Evolutionary conservation across 53 echinoderm and acorn worm genomes (phyloP), one percentile per base, ranked within the genome.

Genomic region (Luidia sarsii): DNA sequence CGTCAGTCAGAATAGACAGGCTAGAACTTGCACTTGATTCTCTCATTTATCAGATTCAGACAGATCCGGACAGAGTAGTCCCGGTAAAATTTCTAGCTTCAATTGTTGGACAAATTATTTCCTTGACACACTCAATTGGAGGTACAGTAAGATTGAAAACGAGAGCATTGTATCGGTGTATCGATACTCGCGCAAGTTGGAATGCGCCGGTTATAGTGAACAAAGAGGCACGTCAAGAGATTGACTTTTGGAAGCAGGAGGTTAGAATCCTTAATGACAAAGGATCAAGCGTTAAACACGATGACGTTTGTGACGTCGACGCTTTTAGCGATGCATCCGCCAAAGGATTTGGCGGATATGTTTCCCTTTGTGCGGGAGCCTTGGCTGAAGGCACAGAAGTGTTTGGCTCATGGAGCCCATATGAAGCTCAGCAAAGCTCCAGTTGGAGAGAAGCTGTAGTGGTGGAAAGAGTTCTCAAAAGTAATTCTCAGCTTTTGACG

Each of bases 351-450:
- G 39, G 66, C 39, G 66, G 66, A 39, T 66, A 66, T 66, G 66
- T 66, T 66, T 66, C 45, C 66, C 66, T 66, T 38, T 16, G 68
- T 68, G 48, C 30, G 68, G 68, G 68, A 68, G 68, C 68, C 48
- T 48, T 68, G 32, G 31, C 30, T 29, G 48, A 68, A 68, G 68
- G 68, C 68, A 68, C 68, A 28, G 68, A 68, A 30, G 68, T 57
- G 57, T 0, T 24, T 25, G 57, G 7, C 27, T 10, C 0, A 24
- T 23, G 35, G 63, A 20, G 35, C 41, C 6, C 41, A 11, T 7
- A 6, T 11, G 41, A 41, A 41, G 41, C 41, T 41, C 41, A 41
- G 41, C 41, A 63, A 63, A 63, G 63, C 29, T 63, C 63, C 33
- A 63, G 25, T 18, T 63, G 63, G 63, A 33, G 36, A 33, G 63